Base-by-base conservation (phyloP, 2,797 vertebrate species). In the Dallia pectoralis region DNA sequence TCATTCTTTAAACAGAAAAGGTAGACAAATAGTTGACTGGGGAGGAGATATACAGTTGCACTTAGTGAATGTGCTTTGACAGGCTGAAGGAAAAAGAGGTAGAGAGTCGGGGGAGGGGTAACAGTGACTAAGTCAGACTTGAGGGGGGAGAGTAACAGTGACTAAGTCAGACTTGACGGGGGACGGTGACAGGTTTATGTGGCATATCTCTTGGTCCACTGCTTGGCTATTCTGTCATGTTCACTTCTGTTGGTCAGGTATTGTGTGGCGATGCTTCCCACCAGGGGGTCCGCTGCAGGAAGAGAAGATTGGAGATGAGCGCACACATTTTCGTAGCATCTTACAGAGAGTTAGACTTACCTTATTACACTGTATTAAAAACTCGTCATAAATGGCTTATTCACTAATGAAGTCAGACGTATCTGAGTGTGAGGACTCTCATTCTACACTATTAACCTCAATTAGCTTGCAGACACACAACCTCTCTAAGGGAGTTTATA, bases 11-110 rank as follows among this genome's bases (percentile, higher is more conserved):
- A 95, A 96, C 94, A 93, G 93, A 95, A 96, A 95, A 92, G 91
- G 92, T 94, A 86, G 87, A 95, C 90, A 91, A 93, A 94, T 91
- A 87, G 91, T 88, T 84, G 80, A 85, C 89, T 90, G 67, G 83
- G 93, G 91, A 87, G 86, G 91, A 79, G 73, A 85, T 79, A 77
- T 84, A 94, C 86, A 82, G 95, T 94, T 96, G 96, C 96, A 98
- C 96, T 96, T 96, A 92, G 95, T 96, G 96, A 96, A 92, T 97
- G 96, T 98, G 96, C 96, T 96, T 96, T 94, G 93, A 95, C 95
- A 94, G 93, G 94, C 91, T 91, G 92, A 87, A 91, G 85, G 85
- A 89, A 87, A 89, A 89, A 92, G 89, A 92, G 89, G 90, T 87
- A 88, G 86, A 80, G 86, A 81, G 87, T n/a, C n/a, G 73, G 71